Base-by-base conservation (phyloP, 92 coral and sea anemone genomes). In the Zoanthus sociatus region DNA sequence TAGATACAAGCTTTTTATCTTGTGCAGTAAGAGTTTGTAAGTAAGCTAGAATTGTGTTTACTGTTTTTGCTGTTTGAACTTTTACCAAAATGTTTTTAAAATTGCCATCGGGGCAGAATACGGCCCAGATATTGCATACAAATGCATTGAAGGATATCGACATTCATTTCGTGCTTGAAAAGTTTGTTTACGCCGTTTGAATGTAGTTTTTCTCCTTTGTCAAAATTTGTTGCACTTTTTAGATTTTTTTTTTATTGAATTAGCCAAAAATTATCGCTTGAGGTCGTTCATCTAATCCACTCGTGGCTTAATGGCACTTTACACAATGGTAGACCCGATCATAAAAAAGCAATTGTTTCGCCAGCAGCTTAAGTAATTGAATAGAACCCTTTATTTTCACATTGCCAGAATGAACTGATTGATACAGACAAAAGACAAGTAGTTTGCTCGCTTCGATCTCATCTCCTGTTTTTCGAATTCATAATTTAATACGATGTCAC, bases 131-230 rank as follows among this genome's bases (percentile, higher is more conserved):
- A 20, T 42, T 44, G 61, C n/a, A 42, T 42, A 67, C 45, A 47
- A 75, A 61, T 37, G 42, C 55, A 64, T 11, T 42, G 46, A 18
- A 81, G 61, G 44, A 81, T 81, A 81, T 46, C 66, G 61, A 14
- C 37, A 46, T 70, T 74, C 70, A 66, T 81, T 81, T 81, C 44
- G 46, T 50, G 26, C 26, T 26, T 26, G 26, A 26, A 64, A 79
- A 64, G 64, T 73, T 71, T 64, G 66, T 81, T 81, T 81, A 74
- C 85, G 85, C 85, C 85, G 75, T 74, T 63, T 67, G 75, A 20
- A 81, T 42, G 45, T 32, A 78, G 55, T 78, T 78, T 20, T 61
- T 67, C 75, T 53, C 58, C 74, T 66, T 46, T 64, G 75, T 74
- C 32, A 30, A 73, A 64, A 66, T 81, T 64, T 20, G 20, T n/a